Base-by-base conservation (phyloP, 2,797 vertebrate genomes). In the Cygnus olor region DNA sequence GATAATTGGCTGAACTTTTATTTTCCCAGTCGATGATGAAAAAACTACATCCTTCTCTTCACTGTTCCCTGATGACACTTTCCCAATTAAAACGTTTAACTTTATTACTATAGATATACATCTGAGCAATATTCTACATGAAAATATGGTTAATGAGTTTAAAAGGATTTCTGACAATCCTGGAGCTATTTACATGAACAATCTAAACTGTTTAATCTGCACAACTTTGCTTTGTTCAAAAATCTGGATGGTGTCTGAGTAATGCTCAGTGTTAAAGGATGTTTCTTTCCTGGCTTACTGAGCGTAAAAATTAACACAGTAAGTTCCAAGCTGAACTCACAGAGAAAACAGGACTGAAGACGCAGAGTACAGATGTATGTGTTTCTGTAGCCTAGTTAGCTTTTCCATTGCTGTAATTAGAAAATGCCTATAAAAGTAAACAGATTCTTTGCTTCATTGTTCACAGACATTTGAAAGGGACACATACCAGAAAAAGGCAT, bases 381-480 rank as follows among this genome's bases (percentile, higher is more conserved):
- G 0, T 66, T 58, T 53, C 69, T 79, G n/a, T 1, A 71, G 40
- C 22, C 34, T 49, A 65, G 22, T 71, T 90, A 77, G 44, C 5
- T 72, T 88, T 92, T 69, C 80, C 78, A 93, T 9, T 68, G 30
- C 45, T 72, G 9, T 60, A 83, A 89, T 69, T 65, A 90, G 78
- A 79, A 90, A 95, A 90, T 15, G 24, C 20, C 19, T 91, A 49
- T 5, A 93, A 66, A 91, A 40, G 27, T 38, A 38, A 85, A 76
- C 8, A 17, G 36, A 66, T n/a, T 14, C 19, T 38, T 85, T 69
- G 28, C 61, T 88, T 80, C 40, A 70, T 16, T 93, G 72, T 66
- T 94, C 91, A 89, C 21, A 91, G 74, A 93, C 30, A 61, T 86
- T 61, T 76, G 57, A 76, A 92, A 92, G 85, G 76, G 34, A 66